These are phyloP conservation scores for Catagonus wagneri DNA, from an alignment of 2,113 vertebrate species.

Conservation along the genomic window DNA sequence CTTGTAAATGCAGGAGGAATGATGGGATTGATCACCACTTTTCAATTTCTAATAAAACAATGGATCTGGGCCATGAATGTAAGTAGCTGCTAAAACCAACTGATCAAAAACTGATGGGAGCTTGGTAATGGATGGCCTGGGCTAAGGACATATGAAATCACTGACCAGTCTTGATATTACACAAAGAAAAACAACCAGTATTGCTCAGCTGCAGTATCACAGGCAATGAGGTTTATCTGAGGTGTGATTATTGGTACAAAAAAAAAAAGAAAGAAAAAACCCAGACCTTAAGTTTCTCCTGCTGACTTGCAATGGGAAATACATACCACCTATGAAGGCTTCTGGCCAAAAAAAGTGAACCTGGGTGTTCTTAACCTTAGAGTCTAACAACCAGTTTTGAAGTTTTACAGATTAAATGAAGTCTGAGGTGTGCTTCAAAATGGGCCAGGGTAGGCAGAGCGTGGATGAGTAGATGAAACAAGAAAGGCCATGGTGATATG, in stretches of 20 bases:
- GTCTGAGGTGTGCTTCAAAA: not conserved
- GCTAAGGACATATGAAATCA: not conserved
- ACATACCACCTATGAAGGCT: not conserved
- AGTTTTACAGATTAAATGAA: not conserved
- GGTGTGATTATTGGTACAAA: not conserved
- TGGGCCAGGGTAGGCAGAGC: not conserved
- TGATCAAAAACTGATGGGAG: not conserved
- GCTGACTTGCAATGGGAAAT: not conserved
- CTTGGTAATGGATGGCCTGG: not conserved
- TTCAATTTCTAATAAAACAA: not conserved
- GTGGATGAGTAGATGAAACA: not conserved
- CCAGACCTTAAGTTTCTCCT: not conserved
- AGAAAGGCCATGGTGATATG: not conserved
- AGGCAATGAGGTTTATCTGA: not conserved
- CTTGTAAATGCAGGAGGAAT: not conserved
- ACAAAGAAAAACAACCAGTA: not conserved
- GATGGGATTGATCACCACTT: not conserved
- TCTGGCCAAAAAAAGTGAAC: not conserved
- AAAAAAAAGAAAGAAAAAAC: not conserved
- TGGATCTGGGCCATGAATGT: not conserved
- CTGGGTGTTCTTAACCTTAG: not conserved
- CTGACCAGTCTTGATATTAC: not conserved
- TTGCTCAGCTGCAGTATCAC: not conserved
- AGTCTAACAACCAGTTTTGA: not conserved
- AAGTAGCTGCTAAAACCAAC: not conserved